Evolutionary conservation across 2,888 invertebrate genomes (phyloP), one percentile per base, ranked within the genome.

Genomic region (Leucania comma): DNA sequence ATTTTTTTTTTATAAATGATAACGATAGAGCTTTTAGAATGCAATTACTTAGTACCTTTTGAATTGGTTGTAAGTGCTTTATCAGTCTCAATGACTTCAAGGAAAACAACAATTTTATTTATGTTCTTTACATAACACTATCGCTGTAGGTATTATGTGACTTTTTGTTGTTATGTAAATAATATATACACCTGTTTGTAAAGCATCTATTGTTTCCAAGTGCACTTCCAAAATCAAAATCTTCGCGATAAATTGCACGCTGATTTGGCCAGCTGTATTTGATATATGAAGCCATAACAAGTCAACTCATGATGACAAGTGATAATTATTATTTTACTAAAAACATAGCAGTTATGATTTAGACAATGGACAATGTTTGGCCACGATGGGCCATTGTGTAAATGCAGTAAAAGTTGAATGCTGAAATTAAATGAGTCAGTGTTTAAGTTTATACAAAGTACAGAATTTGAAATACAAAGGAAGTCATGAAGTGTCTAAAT

Each of bases 351-450:
- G 17, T 65, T 26, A 38, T 17, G 22, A 32, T 56, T 26, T 20
- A 35, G 20, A 57, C 48, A 77, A 26, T 76, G 58, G 48, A 68
- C 59, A 59, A 54, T 51, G 56, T 12, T 10, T 77, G 20, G 14
- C 32, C 38, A 60, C 3, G 53, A 17, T 56, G 24, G 26, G 6
- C 59, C 59, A 73, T 73, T 68, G 42, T 61, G 17, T 73, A 20
- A 35, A 70, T 42, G 12, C 42, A 35, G 6, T 9, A 12, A 32
- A 73, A 77, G 29, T 76, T 42, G 10, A 1, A 24, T 68, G n/a
- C 29, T 68, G n/a, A 32, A 69, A 60, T 50, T 20, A 35, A 68
- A 50, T 69, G 26, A 77, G 42, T 60, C 78, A 77, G 12, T 50
- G 42, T 17, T 54, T 50, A 60, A 32, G 69, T 50, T 60, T 50